phyloP scores from a whole-genome alignment of 64 coral and sea anemone species.

The Hydrozoanthus tunicans region DNA sequence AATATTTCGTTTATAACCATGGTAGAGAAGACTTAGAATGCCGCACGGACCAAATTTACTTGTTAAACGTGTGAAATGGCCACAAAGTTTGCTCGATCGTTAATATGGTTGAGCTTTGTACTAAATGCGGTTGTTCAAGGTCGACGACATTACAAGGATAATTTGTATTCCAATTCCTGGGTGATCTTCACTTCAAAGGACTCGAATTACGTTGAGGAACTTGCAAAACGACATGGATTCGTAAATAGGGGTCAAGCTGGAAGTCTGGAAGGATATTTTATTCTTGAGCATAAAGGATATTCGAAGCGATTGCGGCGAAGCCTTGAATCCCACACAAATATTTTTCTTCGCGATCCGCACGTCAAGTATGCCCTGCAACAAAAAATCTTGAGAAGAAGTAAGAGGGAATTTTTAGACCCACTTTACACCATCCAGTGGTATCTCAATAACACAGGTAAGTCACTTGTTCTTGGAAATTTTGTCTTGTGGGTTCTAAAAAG shows the following conservation, averaged over 20 bases:
- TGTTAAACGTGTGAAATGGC: slow-evolving; percentile 45
- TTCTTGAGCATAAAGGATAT: slow-evolving; percentile 75
- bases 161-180: slow-evolving; percentile 87
- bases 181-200: slow-evolving; percentile 78
- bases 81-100: slow-evolving; percentile 33
- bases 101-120: slow-evolving; percentile 48
- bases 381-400: slow-evolving; percentile 77
- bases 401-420: slow-evolving; percentile 78
- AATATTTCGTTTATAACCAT: slow-evolving; percentile 10
- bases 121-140: slow-evolving; percentile 44
- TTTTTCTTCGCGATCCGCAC: slow-evolving; percentile 73
- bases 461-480: not conserved
- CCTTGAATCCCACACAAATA: slow-evolving; percentile 54
- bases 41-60: slow-evolving; percentile 10
- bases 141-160: slow-evolving; percentile 41
- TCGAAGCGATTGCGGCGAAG: slow-evolving; percentile 61
- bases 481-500: not conserved
- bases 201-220: slow-evolving; percentile 82
- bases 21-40: slow-evolving; percentile 46
- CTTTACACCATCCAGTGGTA: slow-evolving; percentile 87
- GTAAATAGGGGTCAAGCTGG: slow-evolving; percentile 77
- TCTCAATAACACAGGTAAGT: slow-evolving; percentile 88
- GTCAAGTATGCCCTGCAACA: slow-evolving; percentile 86
- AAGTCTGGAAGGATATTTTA: slow-evolving; percentile 71
- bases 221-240: slow-evolving; percentile 80